A percentile compares a stretch with the other conserved stretches of the same genome.
phyloP scores from a whole-genome alignment of 2,113 vertebrate genomes.

The Syngnathus scovelli region DNA sequence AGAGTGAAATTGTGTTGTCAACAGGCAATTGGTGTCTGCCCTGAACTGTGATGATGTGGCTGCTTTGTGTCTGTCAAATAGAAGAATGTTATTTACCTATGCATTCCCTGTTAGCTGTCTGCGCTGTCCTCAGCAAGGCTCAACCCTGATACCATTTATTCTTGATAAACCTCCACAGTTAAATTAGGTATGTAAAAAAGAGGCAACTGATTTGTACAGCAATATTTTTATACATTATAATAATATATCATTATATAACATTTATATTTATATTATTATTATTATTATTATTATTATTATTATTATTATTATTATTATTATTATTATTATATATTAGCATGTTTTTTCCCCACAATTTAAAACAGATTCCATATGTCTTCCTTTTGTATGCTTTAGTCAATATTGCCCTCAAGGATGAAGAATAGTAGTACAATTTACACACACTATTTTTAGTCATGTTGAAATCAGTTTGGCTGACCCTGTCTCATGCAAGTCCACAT shows the following conservation, averaged over 20 bases:
- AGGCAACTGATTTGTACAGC: not conserved
- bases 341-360: not conserved
- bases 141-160: not conserved
- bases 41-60: not conserved
- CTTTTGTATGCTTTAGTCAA: not conserved
- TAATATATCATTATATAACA: no score
- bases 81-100: not conserved
- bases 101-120: not conserved
- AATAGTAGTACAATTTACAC: not conserved
- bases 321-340: not conserved
- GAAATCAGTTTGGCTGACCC: not conserved
- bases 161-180: not conserved
- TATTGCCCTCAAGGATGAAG: not conserved
- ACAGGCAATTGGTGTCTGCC: conserved; percentile 1
- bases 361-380: not conserved
- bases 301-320: no score
- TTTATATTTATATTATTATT: no score
- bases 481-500: no score
- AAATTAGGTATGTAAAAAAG: not conserved
- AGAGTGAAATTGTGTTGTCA: conserved; percentile 10
- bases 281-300: no score
- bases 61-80: not conserved
- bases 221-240: not conserved
- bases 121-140: conserved; percentile 33
- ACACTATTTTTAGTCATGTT: not conserved